These are phyloP conservation scores for Lepus americanus DNA, from an alignment of 2,113 vertebrate genomes.

Conservation along the genomic window DNA sequence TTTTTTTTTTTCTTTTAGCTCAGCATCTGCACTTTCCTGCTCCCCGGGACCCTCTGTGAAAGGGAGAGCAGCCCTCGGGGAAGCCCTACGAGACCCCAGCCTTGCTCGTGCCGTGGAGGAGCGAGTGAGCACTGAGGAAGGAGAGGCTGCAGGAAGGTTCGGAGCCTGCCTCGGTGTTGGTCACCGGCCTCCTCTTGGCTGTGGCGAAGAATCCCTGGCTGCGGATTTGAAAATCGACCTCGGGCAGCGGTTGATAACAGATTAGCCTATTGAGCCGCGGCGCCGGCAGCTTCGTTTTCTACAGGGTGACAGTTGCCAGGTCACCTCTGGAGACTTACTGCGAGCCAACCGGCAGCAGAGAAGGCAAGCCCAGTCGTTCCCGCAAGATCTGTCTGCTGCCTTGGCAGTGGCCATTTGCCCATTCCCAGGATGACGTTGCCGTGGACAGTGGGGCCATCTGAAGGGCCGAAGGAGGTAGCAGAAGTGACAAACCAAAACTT, in stretches of 20 bases:
- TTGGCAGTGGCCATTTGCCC: not conserved
- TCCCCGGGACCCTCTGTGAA: not conserved
- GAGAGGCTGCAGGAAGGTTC: not conserved
- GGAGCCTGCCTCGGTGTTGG: not conserved
- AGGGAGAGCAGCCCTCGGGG: not conserved
- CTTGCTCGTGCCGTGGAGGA: not conserved
- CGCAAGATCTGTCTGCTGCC: not conserved
- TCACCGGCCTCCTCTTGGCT: constrained; percentile 70
- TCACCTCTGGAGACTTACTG: constrained; percentile 3
- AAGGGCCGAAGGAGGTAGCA: not conserved
- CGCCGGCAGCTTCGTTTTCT: no score
- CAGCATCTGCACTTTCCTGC: not conserved
- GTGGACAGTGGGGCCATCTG: not conserved
- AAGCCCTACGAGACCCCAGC: not conserved
- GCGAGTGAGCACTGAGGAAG: not conserved
- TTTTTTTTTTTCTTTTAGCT: not conserved
- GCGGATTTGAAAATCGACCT: constrained; percentile 76
- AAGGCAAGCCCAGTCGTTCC: not conserved
- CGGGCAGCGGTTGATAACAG: constrained; percentile 72
- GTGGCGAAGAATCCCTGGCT: constrained; percentile 71
- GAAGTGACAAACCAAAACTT: not conserved
- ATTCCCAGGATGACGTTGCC: not conserved
- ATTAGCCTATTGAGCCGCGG: no score
- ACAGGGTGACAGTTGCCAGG: not conserved
- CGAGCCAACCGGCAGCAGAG: not conserved